phyloP scores from a whole-genome alignment of 2,113 vertebrate genomes.

The Galemys pyrenaicus region DNA sequence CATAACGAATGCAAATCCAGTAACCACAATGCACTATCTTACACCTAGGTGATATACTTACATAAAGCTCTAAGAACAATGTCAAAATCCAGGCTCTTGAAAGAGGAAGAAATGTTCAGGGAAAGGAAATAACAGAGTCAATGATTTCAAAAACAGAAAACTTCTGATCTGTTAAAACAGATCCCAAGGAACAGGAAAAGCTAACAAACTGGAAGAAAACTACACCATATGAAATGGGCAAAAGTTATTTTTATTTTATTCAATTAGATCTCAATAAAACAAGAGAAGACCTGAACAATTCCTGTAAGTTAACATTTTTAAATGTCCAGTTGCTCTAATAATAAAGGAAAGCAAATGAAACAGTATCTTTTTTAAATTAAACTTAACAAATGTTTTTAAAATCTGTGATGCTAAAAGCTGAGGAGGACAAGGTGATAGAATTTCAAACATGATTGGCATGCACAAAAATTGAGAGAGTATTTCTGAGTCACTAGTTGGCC shows the following conservation, averaged over 20 bases:
- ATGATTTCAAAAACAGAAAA: neutral
- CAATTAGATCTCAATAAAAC: neutral
- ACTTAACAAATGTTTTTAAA: neutral
- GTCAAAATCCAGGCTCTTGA: neutral
- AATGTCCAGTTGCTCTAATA: neutral
- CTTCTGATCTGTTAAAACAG: neutral
- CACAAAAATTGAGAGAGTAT: neutral
- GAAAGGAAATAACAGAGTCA: neutral
- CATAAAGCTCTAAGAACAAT: neutral
- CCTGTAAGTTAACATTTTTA: neutral
- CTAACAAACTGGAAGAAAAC: neutral
- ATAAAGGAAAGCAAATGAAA: neutral
- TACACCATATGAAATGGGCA: neutral
- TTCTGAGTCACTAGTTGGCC: neutral
- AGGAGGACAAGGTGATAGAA: neutral
- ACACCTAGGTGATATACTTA: neutral
- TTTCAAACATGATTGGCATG: neutral
- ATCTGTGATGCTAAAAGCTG: neutral
- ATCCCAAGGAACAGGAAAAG: conserved; percentile 4
- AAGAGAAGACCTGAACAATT: neutral
- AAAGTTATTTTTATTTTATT: neutral
- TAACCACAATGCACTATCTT: neutral
- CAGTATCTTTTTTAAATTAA: neutral
- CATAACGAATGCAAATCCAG: neutral
- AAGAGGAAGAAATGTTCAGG: neutral